A percentile compares a stretch with the other conserved stretches of the same genome.
phyloP scores from a whole-genome alignment of 2,888 invertebrate genomes.

The Polydrusus pterygomalis region DNA sequence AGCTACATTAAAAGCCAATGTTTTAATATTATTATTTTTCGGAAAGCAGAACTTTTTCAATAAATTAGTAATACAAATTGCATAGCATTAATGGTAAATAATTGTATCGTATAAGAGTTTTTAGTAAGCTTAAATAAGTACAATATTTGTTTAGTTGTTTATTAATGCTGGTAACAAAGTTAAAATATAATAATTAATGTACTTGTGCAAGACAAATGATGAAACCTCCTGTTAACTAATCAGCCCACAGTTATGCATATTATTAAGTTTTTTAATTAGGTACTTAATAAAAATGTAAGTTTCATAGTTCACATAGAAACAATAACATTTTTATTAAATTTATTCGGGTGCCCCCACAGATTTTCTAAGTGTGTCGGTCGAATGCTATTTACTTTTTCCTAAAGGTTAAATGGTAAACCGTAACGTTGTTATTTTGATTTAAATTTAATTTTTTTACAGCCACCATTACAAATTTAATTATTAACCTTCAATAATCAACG shows the following conservation, averaged over 20 bases:
- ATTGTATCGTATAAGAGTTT: too few relatives aligned
- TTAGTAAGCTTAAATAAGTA: too few relatives aligned
- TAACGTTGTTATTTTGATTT: conserved; percentile 7
- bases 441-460: background rate
- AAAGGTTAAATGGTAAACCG: conserved; percentile 20
- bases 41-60: too few relatives aligned
- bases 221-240: conserved; percentile 16
- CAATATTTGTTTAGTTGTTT: too few relatives aligned
- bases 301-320: conserved; percentile 38
- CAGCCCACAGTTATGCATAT: conserved; percentile 8
- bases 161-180: background rate
- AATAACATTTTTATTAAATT: conserved; percentile 37
- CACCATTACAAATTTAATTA: too few relatives aligned
- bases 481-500: too few relatives aligned
- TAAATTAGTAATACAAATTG: too few relatives aligned
- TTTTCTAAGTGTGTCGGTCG: conserved; percentile 42
- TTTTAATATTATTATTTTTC: too few relatives aligned
- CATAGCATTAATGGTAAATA: too few relatives aligned
- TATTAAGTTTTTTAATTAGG: conserved; percentile 30
- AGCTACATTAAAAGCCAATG: too few relatives aligned
- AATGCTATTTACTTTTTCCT: conserved; percentile 37
- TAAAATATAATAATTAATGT: conserved; percentile 11
- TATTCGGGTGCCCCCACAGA: conserved; percentile 37
- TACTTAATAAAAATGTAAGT: conserved; percentile 28
- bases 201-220: background rate